Base-by-base conservation (phyloP, 2,888 invertebrate genomes). In the Ichneumoninae sp. region DNA sequence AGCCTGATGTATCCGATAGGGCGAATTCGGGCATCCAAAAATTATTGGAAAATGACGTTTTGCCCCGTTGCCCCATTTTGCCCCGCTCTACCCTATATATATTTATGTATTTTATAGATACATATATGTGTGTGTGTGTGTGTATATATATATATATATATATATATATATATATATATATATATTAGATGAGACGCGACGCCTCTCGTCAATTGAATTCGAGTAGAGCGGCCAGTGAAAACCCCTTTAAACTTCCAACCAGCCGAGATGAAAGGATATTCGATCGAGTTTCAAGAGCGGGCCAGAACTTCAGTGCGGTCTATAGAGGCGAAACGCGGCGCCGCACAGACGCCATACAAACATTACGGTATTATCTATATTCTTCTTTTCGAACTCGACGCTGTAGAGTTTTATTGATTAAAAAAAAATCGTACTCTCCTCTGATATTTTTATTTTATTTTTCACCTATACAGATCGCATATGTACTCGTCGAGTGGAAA, bases 221-320 rank as follows among this genome's bases (percentile, higher is more conserved):
- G 10, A 69, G 57, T 47, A 70, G 70, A 71, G 57, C 57, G 66
- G 52, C 44, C 36, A 70, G 47, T 50, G 76, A 76, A 80, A 83
- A 76, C 83, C 71, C 57, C 76, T 83, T 83, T 62, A 79, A 83
- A 80, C 76, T 80, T 62, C 72, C 72, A 50, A 80, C 72, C 77
- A 68, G 80, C 60, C 76, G 66, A 83, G 83, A 83, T 83, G 83
- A 83, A 83, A 83, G 80, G 83, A 83, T 83, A 52, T 83, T 80
- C 76, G 83, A 83, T 83, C 76, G 80, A 57, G 52, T 77, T 77
- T 80, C 76, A 80, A 83, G 83, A 72, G 77, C 83, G 80, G 77
- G 77, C 76, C 80, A 68, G 54, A 77, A 69, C 65, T 60, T 74
- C 72, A 60, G 69, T 60, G 60, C 80, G 76, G 62, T 71, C 50